Base-by-base conservation (phyloP, 2,797 vertebrate species). In the Podarcis siculus region DNA sequence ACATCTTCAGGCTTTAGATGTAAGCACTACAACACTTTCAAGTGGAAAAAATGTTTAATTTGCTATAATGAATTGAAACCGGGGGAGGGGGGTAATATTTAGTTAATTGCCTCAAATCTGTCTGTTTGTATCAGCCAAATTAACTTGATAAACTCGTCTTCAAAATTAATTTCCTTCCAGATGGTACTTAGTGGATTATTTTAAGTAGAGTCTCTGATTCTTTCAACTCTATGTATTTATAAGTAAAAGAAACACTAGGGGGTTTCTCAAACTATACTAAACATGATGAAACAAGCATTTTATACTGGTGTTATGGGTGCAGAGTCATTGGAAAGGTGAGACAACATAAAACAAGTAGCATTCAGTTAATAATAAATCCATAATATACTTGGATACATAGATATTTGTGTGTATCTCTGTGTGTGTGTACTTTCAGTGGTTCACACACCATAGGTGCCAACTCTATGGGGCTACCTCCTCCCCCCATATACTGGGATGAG, bases 91-190 rank as follows among this genome's bases (percentile, higher is more conserved):
- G 92, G 93, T 92, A 92, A 95, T 96, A 95, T 95, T 96, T 95
- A 92, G 95, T 96, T 95, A 96, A 96, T 96, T 96, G 91, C 90
- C 91, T 93, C 90, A 96, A 96, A 94, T 96, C 94, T 94, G 94
- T 95, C 94, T 95, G 87, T 95, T 96, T 90, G 87, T 94, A 93
- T 96, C 93, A 95, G 79, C 90, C 86, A 85, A 94, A 95, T 93
- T 92, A 95, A 97, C 94, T 87, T 95, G 94, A 95, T 93, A 95
- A 96, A 95, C 90, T 95, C 81, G 95, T 95, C 93, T 95, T 94
- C 95, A 95, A 94, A 93, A 93, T 95, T 95, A 94, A 95, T 95
- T 96, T 96, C 91, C 91, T 96, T 96, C 91, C 91, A 95, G 92
- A 94, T 91, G 90, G 90, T 92, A 93, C 81, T 90, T 86, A 89